Conservation (phyloP, 2,888 invertebrate species). For the Hymenopus coronatus region DNA sequence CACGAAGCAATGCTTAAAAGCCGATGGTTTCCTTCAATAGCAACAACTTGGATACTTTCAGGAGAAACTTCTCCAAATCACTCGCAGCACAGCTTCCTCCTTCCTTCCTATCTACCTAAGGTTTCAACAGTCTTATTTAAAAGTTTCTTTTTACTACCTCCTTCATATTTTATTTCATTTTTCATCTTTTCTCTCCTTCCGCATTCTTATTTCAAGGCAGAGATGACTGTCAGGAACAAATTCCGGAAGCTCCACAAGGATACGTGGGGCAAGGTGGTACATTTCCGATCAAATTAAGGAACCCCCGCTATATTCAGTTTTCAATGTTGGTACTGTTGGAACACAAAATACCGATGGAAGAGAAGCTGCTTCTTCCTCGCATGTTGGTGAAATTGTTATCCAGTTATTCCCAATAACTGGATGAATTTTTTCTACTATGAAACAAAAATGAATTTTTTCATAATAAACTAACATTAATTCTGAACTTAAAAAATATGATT, state of each 20-base stretch:
- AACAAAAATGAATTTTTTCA: no score
- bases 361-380: no score
- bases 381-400: no score
- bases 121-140: neutral
- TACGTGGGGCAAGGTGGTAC: no score
- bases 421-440: no score
- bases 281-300: no score
- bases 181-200: neutral
- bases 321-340: no score
- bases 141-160: neutral
- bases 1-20: neutral
- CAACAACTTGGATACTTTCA: neutral
- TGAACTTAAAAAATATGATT: no score
- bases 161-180: neutral
- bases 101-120: neutral
- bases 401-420: no score
- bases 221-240: constrained; percentile 1
- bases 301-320: no score
- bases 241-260: neutral
- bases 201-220: neutral
- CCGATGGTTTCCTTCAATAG: neutral
- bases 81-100: neutral
- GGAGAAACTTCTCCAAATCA: neutral
- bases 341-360: no score
- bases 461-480: no score